A percentile compares a stretch with the other conserved stretches of the same genome.
Evolutionary conservation across 1,140 invertebrate genomes (phyloP).

Genomic region (Phymastichus coffea): DNA sequence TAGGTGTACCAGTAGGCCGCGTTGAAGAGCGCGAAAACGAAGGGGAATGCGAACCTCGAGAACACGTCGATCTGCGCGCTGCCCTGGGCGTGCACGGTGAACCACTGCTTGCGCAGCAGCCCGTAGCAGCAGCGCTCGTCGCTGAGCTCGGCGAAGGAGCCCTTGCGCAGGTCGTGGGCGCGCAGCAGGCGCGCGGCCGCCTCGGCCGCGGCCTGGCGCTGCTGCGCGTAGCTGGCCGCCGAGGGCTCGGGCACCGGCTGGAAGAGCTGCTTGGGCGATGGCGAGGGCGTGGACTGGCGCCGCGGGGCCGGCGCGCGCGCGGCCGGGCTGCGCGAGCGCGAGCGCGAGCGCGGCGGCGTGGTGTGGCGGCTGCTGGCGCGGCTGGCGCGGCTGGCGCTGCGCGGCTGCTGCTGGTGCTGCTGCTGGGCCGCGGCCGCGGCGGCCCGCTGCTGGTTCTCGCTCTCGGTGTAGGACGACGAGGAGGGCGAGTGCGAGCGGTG

Average conservation of each 20-base stretch:
- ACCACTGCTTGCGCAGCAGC: slow-evolving; percentile 65
- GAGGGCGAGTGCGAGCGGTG: slow-evolving; percentile 38
- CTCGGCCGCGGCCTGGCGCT: slow-evolving; percentile 34
- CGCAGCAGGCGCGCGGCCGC: slow-evolving; percentile 35
- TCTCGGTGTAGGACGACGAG: slow-evolving; percentile 27
- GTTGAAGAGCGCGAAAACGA: slow-evolving; percentile 92
- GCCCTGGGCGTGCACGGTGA: slow-evolving; percentile 82
- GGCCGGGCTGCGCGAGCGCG: slow-evolving; percentile 3
- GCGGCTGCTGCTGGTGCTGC: background rate
- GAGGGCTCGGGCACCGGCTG: slow-evolving; percentile 34
- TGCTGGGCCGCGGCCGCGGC: background rate
- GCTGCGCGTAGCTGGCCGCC: slow-evolving; percentile 32
- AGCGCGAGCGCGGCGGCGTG: slow-evolving; percentile 6
- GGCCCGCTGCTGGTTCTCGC: slow-evolving; percentile 5
- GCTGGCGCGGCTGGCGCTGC: slow-evolving; percentile 2
- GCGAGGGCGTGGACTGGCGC: slow-evolving; percentile 24
- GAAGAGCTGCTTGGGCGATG: slow-evolving; percentile 31
- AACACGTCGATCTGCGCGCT: slow-evolving; percentile 94
- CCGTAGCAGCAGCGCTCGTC: slow-evolving; percentile 42
- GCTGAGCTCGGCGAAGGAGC: slow-evolving; percentile 14
- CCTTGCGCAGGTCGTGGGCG: slow-evolving; percentile 29
- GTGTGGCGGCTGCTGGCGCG: background rate
- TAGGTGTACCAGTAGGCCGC: slow-evolving; percentile 92
- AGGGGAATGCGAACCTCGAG: slow-evolving; percentile 87
- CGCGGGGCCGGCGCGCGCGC: slow-evolving; percentile 14